A percentile compares a stretch with the other conserved stretches of the same genome.
Conservation (phyloP, 2,113 vertebrate genomes). For the Edolisoma coerulescens region DNA sequence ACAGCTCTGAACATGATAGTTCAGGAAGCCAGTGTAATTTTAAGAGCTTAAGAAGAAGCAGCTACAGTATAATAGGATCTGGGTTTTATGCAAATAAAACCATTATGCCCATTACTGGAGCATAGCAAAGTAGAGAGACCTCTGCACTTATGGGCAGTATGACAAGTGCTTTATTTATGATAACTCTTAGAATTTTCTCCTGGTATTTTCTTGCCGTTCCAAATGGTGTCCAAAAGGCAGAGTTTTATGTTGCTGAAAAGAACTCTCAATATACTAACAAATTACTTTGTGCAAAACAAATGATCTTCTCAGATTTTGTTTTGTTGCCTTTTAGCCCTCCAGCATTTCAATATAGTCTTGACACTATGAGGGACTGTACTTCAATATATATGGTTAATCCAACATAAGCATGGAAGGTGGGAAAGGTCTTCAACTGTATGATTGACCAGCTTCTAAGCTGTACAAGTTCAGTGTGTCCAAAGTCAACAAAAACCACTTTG, state of each 20-base stretch:
- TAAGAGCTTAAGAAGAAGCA: slow-evolving; percentile 39
- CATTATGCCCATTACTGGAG: slow-evolving; percentile 50
- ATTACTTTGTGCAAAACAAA: not conserved
- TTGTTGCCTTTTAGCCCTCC: not conserved
- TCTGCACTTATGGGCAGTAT: slow-evolving; percentile 37
- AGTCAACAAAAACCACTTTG: not conserved
- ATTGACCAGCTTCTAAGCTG: not conserved
- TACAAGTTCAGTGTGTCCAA: not conserved
- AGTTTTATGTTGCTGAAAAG: not conserved
- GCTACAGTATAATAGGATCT: slow-evolving; percentile 54
- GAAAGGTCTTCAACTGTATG: not conserved
- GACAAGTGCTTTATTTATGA: slow-evolving; percentile 56
- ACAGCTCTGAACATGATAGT: not conserved
- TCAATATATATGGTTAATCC: not conserved
- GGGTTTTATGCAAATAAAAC: slow-evolving; percentile 60
- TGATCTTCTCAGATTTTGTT: not conserved
- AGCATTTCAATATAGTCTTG: not conserved
- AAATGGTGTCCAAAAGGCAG: not conserved
- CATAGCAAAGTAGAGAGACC: slow-evolving; percentile 50
- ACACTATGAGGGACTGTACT: not conserved
- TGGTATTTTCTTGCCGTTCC: not conserved
- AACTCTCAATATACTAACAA: not conserved
- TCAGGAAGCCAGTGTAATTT: slow-evolving; percentile 27
- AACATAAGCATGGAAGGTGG: not conserved
- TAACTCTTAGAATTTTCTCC: slow-evolving; percentile 10